Percentiles rank a stretch among this genome's conserved stretches.
These are phyloP conservation scores for Erebia epiphron DNA, from an alignment of 2,888 invertebrate species.

Conservation along the genomic window DNA sequence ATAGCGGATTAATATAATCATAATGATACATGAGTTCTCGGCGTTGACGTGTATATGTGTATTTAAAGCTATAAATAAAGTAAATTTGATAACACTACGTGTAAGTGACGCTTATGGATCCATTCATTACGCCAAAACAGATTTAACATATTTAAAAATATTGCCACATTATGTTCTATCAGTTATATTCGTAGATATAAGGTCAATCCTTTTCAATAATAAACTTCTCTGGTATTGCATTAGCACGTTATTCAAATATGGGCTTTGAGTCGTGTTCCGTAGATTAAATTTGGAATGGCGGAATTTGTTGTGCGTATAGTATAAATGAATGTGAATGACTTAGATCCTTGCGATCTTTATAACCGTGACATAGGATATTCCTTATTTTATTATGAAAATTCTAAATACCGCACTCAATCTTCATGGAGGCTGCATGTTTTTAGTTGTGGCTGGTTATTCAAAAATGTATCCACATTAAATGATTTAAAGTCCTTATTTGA, in stretches of 20 bases:
- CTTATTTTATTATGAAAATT: no score
- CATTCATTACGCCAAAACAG: slow-evolving; percentile 35
- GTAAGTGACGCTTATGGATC: slow-evolving; percentile 53
- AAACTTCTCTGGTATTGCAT: not conserved
- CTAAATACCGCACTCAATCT: no score
- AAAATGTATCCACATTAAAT: not conserved
- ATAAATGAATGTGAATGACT: not conserved
- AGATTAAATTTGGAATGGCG: not conserved
- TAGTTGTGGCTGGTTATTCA: not conserved
- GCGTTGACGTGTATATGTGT: slow-evolving; percentile 75
- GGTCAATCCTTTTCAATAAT: not conserved
- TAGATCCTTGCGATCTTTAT: not conserved
- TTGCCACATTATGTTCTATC: slow-evolving; percentile 18
- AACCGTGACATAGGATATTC: no score
- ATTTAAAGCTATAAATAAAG: slow-evolving; percentile 64
- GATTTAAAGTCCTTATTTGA: not conserved
- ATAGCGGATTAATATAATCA: slow-evolving; percentile 52
- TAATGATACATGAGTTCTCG: slow-evolving; percentile 50
- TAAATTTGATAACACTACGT: slow-evolving; percentile 58
- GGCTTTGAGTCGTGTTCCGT: not conserved
- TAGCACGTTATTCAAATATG: not conserved
- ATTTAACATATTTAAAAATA: slow-evolving; percentile 12
- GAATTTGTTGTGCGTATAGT: not conserved
- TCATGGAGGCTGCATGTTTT: no score
- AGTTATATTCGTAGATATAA: not conserved